A percentile compares a stretch with the other conserved stretches of the same genome.
Conservation (phyloP, 2,797 vertebrate genomes). For the Clarias pachynema region DNA sequence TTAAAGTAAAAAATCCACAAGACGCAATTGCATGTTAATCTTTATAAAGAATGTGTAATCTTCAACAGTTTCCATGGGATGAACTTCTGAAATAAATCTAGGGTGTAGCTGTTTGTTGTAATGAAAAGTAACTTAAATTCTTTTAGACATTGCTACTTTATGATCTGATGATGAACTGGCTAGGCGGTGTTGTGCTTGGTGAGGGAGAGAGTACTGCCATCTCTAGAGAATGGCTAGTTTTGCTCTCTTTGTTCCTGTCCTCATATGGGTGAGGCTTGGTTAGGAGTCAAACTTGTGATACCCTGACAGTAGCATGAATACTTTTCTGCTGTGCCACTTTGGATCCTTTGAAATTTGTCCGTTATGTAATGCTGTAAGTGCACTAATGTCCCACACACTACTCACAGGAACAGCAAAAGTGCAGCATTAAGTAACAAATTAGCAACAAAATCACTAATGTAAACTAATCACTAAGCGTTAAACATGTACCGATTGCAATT, state of each 20-base stretch:
- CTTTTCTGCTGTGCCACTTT: not conserved
- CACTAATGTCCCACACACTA: not conserved
- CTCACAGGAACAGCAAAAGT: not conserved
- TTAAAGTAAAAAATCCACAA: not conserved
- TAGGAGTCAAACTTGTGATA: not conserved
- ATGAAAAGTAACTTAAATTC: not conserved
- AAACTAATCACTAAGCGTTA: too few relatives aligned
- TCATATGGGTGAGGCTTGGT: not conserved
- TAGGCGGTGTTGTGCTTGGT: not conserved
- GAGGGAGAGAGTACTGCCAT: not conserved
- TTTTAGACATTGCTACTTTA: too few relatives aligned
- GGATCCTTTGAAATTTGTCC: not conserved
- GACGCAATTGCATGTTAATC: not conserved
- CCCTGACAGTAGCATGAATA: not conserved
- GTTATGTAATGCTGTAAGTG: not conserved
- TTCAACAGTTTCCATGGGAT: not conserved
- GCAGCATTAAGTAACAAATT: not conserved
- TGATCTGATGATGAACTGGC: not conserved
- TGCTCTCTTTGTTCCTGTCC: not conserved
- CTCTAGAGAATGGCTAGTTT: not conserved
- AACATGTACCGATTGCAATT: too few relatives aligned
- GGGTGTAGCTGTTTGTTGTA: not conserved
- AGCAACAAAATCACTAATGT: not conserved
- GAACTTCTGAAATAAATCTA: not conserved
- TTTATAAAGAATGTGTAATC: not conserved